phyloP scores from a whole-genome alignment of 2,888 invertebrate species.

The Hemistola chrysoprasaria region DNA sequence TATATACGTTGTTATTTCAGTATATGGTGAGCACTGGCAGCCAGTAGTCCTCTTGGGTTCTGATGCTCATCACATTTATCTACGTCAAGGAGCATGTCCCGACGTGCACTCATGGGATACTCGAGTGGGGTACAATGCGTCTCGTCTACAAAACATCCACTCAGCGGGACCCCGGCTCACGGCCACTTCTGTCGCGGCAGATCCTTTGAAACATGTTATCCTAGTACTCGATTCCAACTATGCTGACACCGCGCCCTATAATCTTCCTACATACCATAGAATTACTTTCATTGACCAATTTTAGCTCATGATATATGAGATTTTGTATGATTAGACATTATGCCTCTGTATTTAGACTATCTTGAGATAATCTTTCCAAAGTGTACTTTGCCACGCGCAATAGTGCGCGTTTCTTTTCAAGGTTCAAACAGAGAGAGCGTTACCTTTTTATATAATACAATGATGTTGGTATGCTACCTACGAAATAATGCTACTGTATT shows the following conservation, averaged over 20 bases:
- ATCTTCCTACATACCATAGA: conserved; percentile 55
- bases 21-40: conserved; percentile 50
- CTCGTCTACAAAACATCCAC: conserved; percentile 74
- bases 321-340: too few species aligned
- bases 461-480: too few species aligned
- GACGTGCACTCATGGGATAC: conserved; percentile 84
- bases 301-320: conserved; percentile 2
- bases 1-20: too few species aligned
- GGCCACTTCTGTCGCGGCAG: conserved; percentile 81
- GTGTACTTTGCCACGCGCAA: too few species aligned
- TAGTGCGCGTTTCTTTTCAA: too few species aligned
- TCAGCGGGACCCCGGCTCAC: conserved; percentile 72
- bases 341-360: too few species aligned
- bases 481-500: too few species aligned
- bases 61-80: conserved; percentile 53
- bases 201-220: conserved; percentile 73
- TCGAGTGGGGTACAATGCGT: conserved; percentile 58
- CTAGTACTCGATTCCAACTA: conserved; percentile 84
- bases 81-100: conserved; percentile 80
- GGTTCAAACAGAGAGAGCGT: too few species aligned
- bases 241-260: conserved; percentile 79
- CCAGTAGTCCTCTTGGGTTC: conserved; percentile 54
- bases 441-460: too few species aligned
- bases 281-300: conserved; percentile 50
- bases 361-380: too few species aligned